Percentiles rank a stretch among this genome's conserved stretches.
Conservation (phyloP, 2,113 vertebrate genomes). For the Forbesichthys agassizii region DNA sequence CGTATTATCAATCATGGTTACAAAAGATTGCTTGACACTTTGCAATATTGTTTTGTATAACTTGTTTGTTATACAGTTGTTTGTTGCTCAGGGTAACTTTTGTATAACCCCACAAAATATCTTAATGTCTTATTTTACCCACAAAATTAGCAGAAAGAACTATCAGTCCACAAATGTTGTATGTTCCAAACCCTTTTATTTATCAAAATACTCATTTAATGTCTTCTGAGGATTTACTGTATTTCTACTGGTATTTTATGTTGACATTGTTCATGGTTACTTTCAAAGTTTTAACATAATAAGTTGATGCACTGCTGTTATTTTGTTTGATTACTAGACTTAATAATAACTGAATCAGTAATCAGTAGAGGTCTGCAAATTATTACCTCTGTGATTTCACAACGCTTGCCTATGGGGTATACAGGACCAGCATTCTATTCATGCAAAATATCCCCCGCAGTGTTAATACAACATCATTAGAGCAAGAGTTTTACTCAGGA, state of each 20-base stretch:
- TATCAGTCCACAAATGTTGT: not conserved
- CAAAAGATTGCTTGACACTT: conserved; percentile 29
- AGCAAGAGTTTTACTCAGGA: conserved; percentile 35
- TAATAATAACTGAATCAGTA: conserved; percentile 12
- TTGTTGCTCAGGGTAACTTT: conserved; percentile 1
- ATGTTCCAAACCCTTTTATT: not conserved
- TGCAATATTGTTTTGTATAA: conserved; percentile 6
- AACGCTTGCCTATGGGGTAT: conserved; percentile 23
- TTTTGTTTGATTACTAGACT: conserved; percentile 12
- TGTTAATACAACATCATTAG: conserved; percentile 51
- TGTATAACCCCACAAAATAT: conserved; percentile 4
- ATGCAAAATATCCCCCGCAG: conserved; percentile 17
- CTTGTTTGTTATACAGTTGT: conserved; percentile 14
- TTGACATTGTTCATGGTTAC: not conserved
- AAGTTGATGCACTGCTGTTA: not conserved
- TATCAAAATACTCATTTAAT: too few species aligned
- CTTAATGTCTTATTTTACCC: conserved; percentile 3
- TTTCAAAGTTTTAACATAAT: not conserved
- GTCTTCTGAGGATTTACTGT: not conserved
- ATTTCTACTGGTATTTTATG: too few species aligned
- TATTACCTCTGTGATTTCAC: conserved; percentile 26
- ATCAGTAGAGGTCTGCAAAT: conserved; percentile 20
- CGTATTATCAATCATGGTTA: conserved; percentile 2
- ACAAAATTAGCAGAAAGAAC: not conserved
- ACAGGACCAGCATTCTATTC: conserved; percentile 37